These are phyloP conservation scores for Trachymyrmex cornetzi DNA, from an alignment of 1,140 invertebrate genomes.

Conservation along the genomic window DNA sequence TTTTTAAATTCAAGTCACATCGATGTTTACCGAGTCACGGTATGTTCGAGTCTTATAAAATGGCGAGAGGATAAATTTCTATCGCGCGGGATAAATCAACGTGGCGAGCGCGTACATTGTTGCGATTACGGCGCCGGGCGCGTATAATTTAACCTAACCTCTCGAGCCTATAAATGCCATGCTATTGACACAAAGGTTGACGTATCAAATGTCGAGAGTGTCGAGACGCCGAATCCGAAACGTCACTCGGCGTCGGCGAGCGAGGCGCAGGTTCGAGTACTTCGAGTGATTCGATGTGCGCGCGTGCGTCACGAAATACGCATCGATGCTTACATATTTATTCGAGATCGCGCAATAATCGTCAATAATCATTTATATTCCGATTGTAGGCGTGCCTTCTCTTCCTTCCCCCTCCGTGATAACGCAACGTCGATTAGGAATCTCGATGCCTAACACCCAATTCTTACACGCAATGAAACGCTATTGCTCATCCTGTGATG, in stretches of 20 bases:
- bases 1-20: not conserved
- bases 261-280: not conserved
- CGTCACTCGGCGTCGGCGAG: not conserved
- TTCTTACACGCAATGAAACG: constrained; percentile 29
- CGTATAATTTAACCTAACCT: constrained; percentile 25
- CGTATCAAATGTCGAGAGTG: constrained; percentile 19
- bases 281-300: too few relatives aligned
- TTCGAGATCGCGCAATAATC: constrained; percentile 69
- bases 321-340: constrained; percentile 18
- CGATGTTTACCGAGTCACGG: not conserved
- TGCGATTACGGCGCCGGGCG: not conserved
- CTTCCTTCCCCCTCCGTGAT: not conserved
- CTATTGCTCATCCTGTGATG: constrained; percentile 4
- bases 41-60: not conserved
- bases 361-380: constrained; percentile 76
- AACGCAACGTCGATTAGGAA: constrained; percentile 10
- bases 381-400: not conserved
- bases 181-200: constrained; percentile 8
- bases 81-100: not conserved
- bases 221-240: not conserved
- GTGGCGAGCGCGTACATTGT: not conserved
- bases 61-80: constrained; percentile 18
- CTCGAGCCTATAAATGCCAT: not conserved
- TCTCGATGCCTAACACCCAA: constrained; percentile 22
- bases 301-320: constrained; percentile 5